A percentile compares a stretch with the other conserved stretches of the same genome.
These are phyloP conservation scores for Perca flavescens DNA, from an alignment of 2,113 vertebrate species.

Conservation along the genomic window DNA sequence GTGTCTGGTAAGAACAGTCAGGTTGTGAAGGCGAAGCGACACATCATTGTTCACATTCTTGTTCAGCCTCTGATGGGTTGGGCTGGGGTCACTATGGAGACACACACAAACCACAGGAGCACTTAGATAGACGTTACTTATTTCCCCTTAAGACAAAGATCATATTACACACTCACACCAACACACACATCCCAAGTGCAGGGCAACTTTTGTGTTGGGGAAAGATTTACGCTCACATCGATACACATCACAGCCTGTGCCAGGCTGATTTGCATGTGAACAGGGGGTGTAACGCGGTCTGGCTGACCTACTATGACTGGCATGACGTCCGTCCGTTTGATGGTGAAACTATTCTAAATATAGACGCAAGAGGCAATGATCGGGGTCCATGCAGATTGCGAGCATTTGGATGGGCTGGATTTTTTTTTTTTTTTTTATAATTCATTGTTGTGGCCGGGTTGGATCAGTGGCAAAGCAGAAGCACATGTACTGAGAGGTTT, in stretches of 20 bases:
- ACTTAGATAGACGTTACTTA: conserved; percentile 27
- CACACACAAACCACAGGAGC: conserved; percentile 38
- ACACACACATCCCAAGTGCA: conserved; percentile 12
- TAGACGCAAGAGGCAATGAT: not conserved
- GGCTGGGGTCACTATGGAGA: conserved; percentile 77
- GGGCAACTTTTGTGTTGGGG: conserved; percentile 48
- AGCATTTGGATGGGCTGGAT: no score
- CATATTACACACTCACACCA: not conserved
- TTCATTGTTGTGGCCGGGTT: no score
- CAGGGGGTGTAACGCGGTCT: conserved; percentile 4
- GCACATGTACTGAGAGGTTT: no score
- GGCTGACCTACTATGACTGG: conserved; percentile 17
- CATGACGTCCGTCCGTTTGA: conserved; percentile 26
- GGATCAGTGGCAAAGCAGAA: no score
- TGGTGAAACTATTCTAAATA: not conserved
- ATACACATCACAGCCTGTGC: conserved; percentile 6
- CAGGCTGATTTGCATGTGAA: conserved; percentile 69
- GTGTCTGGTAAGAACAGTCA: conserved; percentile 74
- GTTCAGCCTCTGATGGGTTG: conserved; percentile 78
- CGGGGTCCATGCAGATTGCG: no score
- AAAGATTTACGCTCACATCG: conserved; percentile 48
- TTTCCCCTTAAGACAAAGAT: conserved; percentile 50
- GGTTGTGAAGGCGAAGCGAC: conserved; percentile 75
- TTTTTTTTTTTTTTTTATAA: no score
- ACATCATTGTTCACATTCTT: conserved; percentile 76